Evolutionary conservation across 2,888 invertebrate species (phyloP), one percentile per base, ranked within the genome.

Genomic region (Hemithea aestivaria): DNA sequence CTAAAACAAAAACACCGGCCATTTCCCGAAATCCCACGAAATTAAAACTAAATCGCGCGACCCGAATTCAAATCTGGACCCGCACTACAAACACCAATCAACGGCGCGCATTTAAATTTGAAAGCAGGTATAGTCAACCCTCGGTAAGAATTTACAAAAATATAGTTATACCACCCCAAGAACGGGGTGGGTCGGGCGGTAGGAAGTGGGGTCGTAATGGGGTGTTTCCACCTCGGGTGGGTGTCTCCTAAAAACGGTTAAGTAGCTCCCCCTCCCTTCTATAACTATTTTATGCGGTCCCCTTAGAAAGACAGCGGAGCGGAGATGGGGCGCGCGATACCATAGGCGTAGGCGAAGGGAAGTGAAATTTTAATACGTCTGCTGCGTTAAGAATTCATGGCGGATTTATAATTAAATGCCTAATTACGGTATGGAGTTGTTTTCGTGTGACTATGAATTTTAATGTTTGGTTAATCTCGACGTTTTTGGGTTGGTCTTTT

Each of bases 201-300:
- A 77, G 84, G 84, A 83, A 83, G 77, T 73, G 81, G 80, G 77
- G 80, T 70, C 63, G 75, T 73, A 75, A 80, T 62, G 66, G 76
- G 79, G 80, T 67, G 78, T 73, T 77, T 69, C 75, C 77, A 68
- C 75, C 73, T 63, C 66, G 73, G 74, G 75, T 53, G 82, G 85
- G 84, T 76, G 82, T 80, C 84, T 82, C 84, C 85, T 85, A 85
- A 87, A 87, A 87, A 87, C 85, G 83, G 84, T 82, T 84, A 85
- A 87, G 85, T 85, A 85, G 85, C 84, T 78, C 74, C 79, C 81
- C 80, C 81, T 72, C 66, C 75, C 73, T 80, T 78, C 78, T 79
- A 83, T 85, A 85, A 87, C 85, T 87, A 87, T 85, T 87, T 87
- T 87, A 87, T 85, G 83, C 69, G 80, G 85, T 83, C 84, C 85